These are phyloP conservation scores for Bufo bufo DNA, from an alignment of 2,113 vertebrate species.

Conservation along the genomic window DNA sequence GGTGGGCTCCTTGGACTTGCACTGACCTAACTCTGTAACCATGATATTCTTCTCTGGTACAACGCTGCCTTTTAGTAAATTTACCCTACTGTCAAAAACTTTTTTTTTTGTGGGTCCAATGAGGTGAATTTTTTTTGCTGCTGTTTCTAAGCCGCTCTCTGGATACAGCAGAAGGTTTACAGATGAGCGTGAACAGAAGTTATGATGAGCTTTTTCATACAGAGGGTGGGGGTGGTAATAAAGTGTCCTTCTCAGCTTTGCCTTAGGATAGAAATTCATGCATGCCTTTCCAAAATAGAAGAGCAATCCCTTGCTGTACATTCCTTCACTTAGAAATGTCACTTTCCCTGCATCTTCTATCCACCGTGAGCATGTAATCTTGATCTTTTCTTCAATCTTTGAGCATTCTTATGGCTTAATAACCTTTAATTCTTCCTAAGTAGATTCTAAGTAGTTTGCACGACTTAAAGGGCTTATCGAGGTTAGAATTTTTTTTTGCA, in stretches of 20 bases:
- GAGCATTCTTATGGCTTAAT: not conserved
- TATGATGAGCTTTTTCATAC: too few species aligned
- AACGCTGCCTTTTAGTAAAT: too few species aligned
- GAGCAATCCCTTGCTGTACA: not conserved
- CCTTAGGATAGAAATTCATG: slow-evolving; percentile 1
- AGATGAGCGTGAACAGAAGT: too few species aligned
- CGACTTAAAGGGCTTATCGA: not conserved
- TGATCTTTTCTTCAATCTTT: not conserved
- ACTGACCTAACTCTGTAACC: too few species aligned
- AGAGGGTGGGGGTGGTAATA: too few species aligned
- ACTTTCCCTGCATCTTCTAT: not conserved
- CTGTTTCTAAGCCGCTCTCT: too few species aligned
- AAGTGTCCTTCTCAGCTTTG: not conserved
- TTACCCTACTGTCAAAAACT: too few species aligned
- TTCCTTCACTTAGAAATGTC: not conserved
- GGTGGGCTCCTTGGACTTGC: too few species aligned
- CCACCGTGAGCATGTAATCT: not conserved
- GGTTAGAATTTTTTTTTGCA: not conserved
- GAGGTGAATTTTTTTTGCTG: too few species aligned
- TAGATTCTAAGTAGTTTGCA: not conserved
- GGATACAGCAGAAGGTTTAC: too few species aligned
- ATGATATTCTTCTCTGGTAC: too few species aligned
- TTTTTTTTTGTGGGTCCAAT: too few species aligned
- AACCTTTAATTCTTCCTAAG: not conserved
- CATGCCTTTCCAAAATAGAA: not conserved